phyloP scores from a whole-genome alignment of 1,140 invertebrate species.

The Drosophila tsacasi region DNA sequence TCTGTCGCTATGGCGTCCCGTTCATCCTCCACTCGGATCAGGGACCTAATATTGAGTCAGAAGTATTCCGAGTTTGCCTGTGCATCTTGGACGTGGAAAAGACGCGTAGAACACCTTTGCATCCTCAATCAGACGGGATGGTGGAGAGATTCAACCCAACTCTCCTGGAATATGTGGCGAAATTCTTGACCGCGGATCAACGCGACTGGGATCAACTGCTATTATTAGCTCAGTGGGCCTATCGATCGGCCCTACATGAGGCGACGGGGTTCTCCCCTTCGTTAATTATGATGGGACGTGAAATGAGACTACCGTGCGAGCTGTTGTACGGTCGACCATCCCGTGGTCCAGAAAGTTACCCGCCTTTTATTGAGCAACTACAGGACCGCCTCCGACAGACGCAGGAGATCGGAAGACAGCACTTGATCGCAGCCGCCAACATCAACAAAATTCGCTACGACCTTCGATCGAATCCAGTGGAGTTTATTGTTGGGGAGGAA shows the following conservation, averaged over 20 bases:
- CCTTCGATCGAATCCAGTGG: too few species aligned
- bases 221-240: background rate
- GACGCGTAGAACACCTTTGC: background rate
- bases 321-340: background rate
- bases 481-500: background rate
- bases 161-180: background rate
- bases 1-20: too few species aligned
- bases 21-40: too few species aligned
- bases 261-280: background rate
- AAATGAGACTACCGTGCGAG: background rate
- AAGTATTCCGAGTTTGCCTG: background rate
- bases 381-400: too few species aligned
- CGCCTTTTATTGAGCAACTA: too few species aligned
- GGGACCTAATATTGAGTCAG: background rate
- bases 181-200: background rate
- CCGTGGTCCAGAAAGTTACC: background rate
- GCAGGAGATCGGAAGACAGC: too few species aligned
- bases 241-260: background rate
- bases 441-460: too few species aligned
- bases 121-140: conserved; percentile 1
- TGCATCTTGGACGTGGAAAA: background rate
- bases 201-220: background rate
- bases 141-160: background rate
- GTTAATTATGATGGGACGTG: background rate
- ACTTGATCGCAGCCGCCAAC: too few species aligned